A percentile compares a stretch with the other conserved stretches of the same genome.
phyloP scores from a whole-genome alignment of 2,888 invertebrate genomes.

The Athalia cordata region DNA sequence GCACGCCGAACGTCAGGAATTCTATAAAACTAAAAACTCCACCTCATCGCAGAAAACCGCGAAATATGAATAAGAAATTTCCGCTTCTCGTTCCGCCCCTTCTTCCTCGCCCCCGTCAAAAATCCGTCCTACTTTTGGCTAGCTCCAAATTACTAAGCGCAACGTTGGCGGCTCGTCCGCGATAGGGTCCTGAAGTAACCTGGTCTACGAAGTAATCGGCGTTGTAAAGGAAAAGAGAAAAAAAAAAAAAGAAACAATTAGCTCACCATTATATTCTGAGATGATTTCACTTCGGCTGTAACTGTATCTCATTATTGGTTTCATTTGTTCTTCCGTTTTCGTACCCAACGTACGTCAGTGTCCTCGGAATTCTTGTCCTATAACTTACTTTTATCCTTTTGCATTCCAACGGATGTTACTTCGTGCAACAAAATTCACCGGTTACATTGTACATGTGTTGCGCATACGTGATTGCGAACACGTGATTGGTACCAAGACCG shows the following conservation, averaged over 20 bases:
- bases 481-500: slow-evolving; percentile 7
- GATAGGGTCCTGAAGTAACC: not conserved
- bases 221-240: too few species aligned
- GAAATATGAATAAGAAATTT: slow-evolving; percentile 11
- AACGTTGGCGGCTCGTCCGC: not conserved
- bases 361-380: not conserved
- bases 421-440: too few species aligned
- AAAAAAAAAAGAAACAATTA: too few species aligned
- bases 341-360: too few species aligned
- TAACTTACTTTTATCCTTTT: not conserved
- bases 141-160: not conserved
- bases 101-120: not conserved
- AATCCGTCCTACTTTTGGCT: not conserved
- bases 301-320: too few species aligned
- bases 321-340: too few species aligned
- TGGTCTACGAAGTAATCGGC: too few species aligned
- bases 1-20: slow-evolving; percentile 31
- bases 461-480: not conserved
- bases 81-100: not conserved
- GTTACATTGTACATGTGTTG: too few species aligned
- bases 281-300: too few species aligned
- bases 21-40: slow-evolving; percentile 26
- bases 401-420: not conserved
- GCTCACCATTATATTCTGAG: too few species aligned
- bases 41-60: slow-evolving; percentile 10